phyloP scores from a whole-genome alignment of 1,140 invertebrate genomes.

The Charaxes varanes region DNA sequence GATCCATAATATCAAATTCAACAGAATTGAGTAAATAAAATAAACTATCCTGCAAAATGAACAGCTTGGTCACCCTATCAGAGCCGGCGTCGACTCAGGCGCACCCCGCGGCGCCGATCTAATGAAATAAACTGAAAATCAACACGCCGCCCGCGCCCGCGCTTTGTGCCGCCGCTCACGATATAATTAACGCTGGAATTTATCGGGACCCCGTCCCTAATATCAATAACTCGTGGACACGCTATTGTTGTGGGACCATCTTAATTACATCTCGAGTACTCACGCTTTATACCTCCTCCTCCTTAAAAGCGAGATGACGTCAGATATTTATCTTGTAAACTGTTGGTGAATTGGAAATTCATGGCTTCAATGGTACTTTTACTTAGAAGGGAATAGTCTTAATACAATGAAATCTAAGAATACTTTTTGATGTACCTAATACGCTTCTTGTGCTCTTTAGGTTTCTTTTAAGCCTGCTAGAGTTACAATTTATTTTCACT shows the following conservation, averaged over 20 bases:
- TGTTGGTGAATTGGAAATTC: too few species aligned
- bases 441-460: too few species aligned
- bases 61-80: constrained; percentile 27
- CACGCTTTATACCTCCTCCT: constrained; percentile 3
- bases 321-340: neutral
- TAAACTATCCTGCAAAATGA: too few species aligned
- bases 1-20: too few species aligned
- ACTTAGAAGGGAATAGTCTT: too few species aligned
- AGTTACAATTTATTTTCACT: too few species aligned
- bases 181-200: constrained; percentile 42
- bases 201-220: constrained; percentile 30
- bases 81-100: constrained; percentile 31
- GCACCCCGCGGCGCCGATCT: constrained; percentile 64
- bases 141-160: constrained; percentile 55
- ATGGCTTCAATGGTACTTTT: too few species aligned
- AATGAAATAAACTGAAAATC: constrained; percentile 76
- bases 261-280: constrained; percentile 22
- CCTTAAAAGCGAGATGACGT: neutral
- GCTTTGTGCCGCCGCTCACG: constrained; percentile 48
- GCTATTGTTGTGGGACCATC: constrained; percentile 34
- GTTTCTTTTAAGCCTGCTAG: too few species aligned
- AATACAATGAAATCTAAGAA: too few species aligned
- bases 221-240: constrained; percentile 30
- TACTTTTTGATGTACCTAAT: too few species aligned
- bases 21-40: too few species aligned